Evolutionary conservation across 2,797 vertebrate genomes (phyloP), one percentile per base, ranked within the genome.

Genomic region (Hypotaenidia okinawae): DNA sequence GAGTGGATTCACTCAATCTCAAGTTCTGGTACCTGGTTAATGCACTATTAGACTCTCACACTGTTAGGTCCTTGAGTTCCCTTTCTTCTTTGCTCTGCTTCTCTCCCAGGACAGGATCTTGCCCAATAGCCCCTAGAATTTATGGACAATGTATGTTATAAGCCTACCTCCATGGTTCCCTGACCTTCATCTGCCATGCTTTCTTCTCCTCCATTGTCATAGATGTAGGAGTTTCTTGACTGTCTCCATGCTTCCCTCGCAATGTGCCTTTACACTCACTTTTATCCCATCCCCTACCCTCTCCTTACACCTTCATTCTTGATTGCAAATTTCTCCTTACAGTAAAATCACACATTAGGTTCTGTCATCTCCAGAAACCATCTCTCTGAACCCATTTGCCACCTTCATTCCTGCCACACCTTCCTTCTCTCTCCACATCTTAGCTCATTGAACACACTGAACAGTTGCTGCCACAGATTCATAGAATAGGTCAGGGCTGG

Each of bases 81-180:
- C 43, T 79, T 43, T 64, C 49, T 49, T 92, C n/a, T 11, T 41
- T 54, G n/a, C n/a, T 80, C 35, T 74, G 54, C 28, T 15, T 21
- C 84, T 77, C 15, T 74, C 25, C 22, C 7, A 43, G 51, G 54
- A 30, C 28, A 62, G 32, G 18, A 61, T 33, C 52, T 21, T 67
- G 5, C 32, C 64, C 22, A n/a, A 39, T n/a, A 2, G 17, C 63
- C 28, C 62, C 61, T 35, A 11, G 30, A 25, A 30, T 63, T 52
- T 19, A 57, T 28, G 30, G 37, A 22, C 13, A n/a, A 6, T 1
- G 0, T 5, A 0, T 8, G 10, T n/a, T 25, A 11, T 39, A 52
- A 39, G 11, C 21, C 43, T 72, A 21, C 7, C 10, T 28, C 58
- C 47, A 22, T 45, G 28, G 47, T 90, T 68, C 49, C 64, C 49